Evolutionary conservation across 2,797 vertebrate species (phyloP).

Genomic region (Tadarida brasiliensis): DNA sequence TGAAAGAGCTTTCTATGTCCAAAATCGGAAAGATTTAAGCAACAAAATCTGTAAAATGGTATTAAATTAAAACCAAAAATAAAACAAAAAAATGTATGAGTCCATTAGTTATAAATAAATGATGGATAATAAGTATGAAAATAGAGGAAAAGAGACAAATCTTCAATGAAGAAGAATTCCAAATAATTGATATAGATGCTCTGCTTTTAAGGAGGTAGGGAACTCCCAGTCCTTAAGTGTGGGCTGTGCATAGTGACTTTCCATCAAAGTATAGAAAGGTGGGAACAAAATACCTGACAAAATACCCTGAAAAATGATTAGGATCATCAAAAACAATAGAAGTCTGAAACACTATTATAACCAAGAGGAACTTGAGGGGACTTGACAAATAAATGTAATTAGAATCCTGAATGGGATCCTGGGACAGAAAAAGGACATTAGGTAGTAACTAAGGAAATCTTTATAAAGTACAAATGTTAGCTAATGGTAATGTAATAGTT

Average conservation of each 20-base stretch:
- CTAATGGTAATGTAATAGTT: background rate
- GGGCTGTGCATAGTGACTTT: background rate
- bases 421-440: background rate
- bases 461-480: background rate
- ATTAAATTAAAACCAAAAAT: background rate
- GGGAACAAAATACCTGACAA: background rate
- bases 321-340: background rate
- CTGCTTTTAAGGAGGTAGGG: background rate
- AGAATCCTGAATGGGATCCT: background rate
- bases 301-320: background rate
- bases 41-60: background rate
- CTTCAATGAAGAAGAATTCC: background rate
- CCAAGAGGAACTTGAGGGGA: background rate
- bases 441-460: background rate
- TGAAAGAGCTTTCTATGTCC: background rate
- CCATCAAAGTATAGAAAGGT: background rate
- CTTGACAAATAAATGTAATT: background rate
- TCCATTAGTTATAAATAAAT: background rate
- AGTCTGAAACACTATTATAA: background rate
- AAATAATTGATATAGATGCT: background rate
- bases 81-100: background rate
- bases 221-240: background rate
- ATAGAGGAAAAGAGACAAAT: background rate
- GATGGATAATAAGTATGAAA: background rate
- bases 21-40: background rate